Percentiles rank a stretch among this genome's conserved stretches.
phyloP scores from a whole-genome alignment of 1,140 invertebrate genomes.

The Hyposmocoma kahamanoa region DNA sequence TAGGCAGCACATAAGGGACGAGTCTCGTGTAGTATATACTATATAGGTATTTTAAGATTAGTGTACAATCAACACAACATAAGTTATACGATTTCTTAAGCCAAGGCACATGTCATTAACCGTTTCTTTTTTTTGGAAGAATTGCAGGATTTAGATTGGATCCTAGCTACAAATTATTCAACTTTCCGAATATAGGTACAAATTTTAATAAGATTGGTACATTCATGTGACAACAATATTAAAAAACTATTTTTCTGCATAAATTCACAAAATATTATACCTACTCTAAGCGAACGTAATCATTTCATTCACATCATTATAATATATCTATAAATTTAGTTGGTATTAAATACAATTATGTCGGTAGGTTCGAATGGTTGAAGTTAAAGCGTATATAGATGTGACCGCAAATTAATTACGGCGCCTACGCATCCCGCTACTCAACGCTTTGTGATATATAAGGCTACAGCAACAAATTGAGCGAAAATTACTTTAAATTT shows the following conservation, averaged over 20 bases:
- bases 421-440: no score
- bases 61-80: conserved; percentile 47
- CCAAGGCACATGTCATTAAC: conserved; percentile 63
- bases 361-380: no score
- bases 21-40: conserved; percentile 19
- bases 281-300: conserved; percentile 68
- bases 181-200: conserved; percentile 72
- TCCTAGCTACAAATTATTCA: conserved; percentile 71
- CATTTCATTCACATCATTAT: conserved; percentile 54
- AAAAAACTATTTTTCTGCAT: conserved; percentile 73
- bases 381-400: no score
- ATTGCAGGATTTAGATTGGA: conserved; percentile 68
- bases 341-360: conserved; percentile 54
- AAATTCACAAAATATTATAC: conserved; percentile 70
- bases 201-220: conserved; percentile 71
- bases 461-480: no score
- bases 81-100: conserved; percentile 55
- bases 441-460: no score
- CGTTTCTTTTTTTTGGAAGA: conserved; percentile 60
- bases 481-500: no score
- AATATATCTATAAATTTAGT: conserved; percentile 68
- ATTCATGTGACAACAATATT: conserved; percentile 72
- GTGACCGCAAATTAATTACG: no score
- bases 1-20: conserved; percentile 40
- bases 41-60: conserved; percentile 31